These are phyloP conservation scores for Alviniconcha strummeri DNA, from an alignment of 2,888 invertebrate species.

Conservation along the genomic window DNA sequence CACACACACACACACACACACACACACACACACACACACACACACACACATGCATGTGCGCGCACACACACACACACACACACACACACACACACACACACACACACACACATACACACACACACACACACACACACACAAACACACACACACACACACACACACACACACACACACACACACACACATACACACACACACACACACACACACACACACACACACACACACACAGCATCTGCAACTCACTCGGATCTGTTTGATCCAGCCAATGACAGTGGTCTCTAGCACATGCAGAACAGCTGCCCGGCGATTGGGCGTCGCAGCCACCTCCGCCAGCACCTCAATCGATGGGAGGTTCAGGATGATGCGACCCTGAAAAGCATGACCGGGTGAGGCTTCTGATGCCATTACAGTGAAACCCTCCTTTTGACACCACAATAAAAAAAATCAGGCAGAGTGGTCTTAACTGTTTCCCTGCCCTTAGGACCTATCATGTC, in stretches of 20 bases:
- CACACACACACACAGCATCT: too few relatives aligned
- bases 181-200: too few relatives aligned
- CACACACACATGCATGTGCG: not conserved
- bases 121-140: not conserved
- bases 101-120: not conserved
- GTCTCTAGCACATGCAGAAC: slow-evolving; percentile 73
- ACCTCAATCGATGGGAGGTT: slow-evolving; percentile 73
- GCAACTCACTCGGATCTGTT: slow-evolving; percentile 70
- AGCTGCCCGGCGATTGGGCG: slow-evolving; percentile 64
- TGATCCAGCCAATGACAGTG: slow-evolving; percentile 73
- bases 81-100: slow-evolving; percentile 1
- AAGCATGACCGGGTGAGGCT: not conserved
- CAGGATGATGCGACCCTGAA: slow-evolving; percentile 68
- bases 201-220: too few relatives aligned
- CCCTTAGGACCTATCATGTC: too few relatives aligned
- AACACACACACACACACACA: not conserved
- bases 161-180: not conserved
- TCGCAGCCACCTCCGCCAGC: slow-evolving; percentile 69
- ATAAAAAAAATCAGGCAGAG: too few relatives aligned
- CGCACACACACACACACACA: slow-evolving; percentile 2
- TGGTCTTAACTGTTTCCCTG: too few relatives aligned
- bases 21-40: slow-evolving; percentile 13
- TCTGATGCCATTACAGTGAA: too few relatives aligned
- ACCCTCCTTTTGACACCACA: too few relatives aligned
- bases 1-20: slow-evolving; percentile 9